Percentiles rank a stretch among this genome's conserved stretches.
Evolutionary conservation across 2,797 vertebrate species (phyloP).

Genomic region (Champsocephalus esox): DNA sequence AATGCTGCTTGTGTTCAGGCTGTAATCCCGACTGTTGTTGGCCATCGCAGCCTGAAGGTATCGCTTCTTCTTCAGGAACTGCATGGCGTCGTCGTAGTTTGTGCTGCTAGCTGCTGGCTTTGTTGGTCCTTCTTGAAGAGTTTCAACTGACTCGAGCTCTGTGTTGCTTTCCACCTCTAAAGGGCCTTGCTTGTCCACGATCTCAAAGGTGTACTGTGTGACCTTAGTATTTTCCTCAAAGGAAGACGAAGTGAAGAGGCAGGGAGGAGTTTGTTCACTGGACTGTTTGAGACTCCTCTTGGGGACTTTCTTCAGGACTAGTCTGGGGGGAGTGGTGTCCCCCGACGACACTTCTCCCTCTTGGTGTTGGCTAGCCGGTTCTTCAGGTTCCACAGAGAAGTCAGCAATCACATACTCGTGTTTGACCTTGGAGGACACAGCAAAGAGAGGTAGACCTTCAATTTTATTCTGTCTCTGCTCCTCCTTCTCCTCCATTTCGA

Average conservation of each 20-base stretch:
- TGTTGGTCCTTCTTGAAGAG: slow-evolving; percentile 90
- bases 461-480: slow-evolving; percentile 90
- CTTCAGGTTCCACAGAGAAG: slow-evolving; percentile 94
- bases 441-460: slow-evolving; percentile 92
- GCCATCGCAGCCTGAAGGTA: slow-evolving; percentile 94
- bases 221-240: slow-evolving; percentile 94
- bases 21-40: slow-evolving; percentile 91
- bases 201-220: slow-evolving; percentile 94
- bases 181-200: slow-evolving; percentile 95
- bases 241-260: slow-evolving; percentile 91
- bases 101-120: slow-evolving; percentile 95
- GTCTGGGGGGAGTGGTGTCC: slow-evolving; percentile 92
- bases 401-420: slow-evolving; percentile 96
- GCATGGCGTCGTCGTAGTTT: slow-evolving; percentile 99
- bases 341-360: slow-evolving; percentile 87
- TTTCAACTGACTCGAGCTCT: slow-evolving; percentile 92
- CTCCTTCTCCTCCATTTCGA: slow-evolving; percentile 82
- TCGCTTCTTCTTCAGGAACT: slow-evolving; percentile 98
- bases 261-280: slow-evolving; percentile 87
- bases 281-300: slow-evolving; percentile 91
- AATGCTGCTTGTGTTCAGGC: slow-evolving; percentile 92
- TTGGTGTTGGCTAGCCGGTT: slow-evolving; percentile 85
- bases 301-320: slow-evolving; percentile 96
- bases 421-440: slow-evolving; percentile 94
- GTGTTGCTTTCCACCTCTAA: slow-evolving; percentile 91